These are phyloP conservation scores for Erebia aethiops DNA, from an alignment of 2,888 invertebrate species.

Conservation along the genomic window DNA sequence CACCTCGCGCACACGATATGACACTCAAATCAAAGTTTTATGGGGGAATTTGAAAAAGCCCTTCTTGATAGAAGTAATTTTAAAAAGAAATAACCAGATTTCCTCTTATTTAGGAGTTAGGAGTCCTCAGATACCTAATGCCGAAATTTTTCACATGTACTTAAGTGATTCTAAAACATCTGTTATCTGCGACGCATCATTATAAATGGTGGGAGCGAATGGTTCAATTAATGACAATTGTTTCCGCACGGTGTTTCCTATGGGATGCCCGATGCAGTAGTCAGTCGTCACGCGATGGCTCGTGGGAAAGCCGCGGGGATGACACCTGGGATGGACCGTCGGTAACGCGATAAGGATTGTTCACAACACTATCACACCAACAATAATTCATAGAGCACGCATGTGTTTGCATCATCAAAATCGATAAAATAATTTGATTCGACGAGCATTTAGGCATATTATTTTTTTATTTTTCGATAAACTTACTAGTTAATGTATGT, in stretches of 20 bases:
- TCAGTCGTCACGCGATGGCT: slow-evolving; percentile 58
- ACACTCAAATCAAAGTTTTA: too few relatives aligned
- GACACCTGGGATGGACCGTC: slow-evolving; percentile 55
- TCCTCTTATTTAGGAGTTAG: not conserved
- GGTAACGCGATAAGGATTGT: slow-evolving; percentile 30
- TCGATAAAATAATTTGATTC: too few relatives aligned
- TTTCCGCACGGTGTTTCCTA: slow-evolving; percentile 29
- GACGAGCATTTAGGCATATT: too few relatives aligned
- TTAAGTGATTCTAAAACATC: slow-evolving; percentile 2
- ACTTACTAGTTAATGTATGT: too few relatives aligned
- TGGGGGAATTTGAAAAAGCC: too few relatives aligned
- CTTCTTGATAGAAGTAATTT: too few relatives aligned
- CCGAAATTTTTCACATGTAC: not conserved
- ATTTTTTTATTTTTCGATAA: too few relatives aligned
- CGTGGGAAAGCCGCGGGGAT: slow-evolving; percentile 59
- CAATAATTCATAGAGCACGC: slow-evolving; percentile 26
- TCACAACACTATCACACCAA: not conserved
- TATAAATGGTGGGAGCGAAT: slow-evolving; percentile 15
- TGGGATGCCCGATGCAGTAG: slow-evolving; percentile 37
- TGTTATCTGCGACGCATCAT: slow-evolving; percentile 22
- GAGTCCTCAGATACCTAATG: not conserved
- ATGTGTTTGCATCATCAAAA: slow-evolving; percentile 18
- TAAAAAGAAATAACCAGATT: too few relatives aligned
- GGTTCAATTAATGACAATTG: slow-evolving; percentile 44
- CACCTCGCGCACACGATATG: too few relatives aligned